Evolutionary conservation across 1,140 invertebrate species (phyloP).

Genomic region (Mylabris phalerata): DNA sequence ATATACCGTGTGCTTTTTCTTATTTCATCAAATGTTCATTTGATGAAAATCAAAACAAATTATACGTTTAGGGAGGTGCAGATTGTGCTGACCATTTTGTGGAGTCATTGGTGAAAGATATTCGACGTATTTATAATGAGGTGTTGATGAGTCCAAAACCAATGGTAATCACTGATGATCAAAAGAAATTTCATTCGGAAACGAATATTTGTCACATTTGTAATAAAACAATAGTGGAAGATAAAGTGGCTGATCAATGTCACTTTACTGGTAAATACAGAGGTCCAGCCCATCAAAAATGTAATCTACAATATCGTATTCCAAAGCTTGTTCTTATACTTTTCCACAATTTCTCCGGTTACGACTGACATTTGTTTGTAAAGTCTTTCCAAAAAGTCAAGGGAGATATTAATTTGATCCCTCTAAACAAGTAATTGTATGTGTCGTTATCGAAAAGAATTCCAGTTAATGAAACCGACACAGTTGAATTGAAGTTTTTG

Average conservation of each 20-base stretch:
- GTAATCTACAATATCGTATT: slow-evolving; percentile 37
- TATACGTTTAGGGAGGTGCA: no score
- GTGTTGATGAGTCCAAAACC: no score
- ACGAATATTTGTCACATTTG: slow-evolving; percentile 28
- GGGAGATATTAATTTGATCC: slow-evolving; percentile 12
- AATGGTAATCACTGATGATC: no score
- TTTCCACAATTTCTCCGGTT: slow-evolving; percentile 21
- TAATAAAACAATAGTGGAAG: slow-evolving; percentile 11
- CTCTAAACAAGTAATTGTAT: slow-evolving; percentile 24
- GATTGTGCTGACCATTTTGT: no score
- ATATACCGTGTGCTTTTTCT: no score
- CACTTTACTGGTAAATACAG: slow-evolving; percentile 29
- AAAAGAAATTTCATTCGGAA: no score
- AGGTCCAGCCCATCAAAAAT: slow-evolving; percentile 26
- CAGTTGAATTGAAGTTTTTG: no score
- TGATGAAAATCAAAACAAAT: no score
- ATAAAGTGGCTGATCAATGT: slow-evolving; percentile 34
- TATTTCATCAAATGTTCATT: no score
- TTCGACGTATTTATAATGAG: no score
- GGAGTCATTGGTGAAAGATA: no score
- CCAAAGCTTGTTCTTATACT: slow-evolving; percentile 18
- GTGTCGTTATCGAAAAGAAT: slow-evolving; percentile 11
- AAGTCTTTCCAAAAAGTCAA: slow-evolving; percentile 3
- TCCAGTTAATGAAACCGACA: no score
- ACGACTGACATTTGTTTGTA: slow-evolving; percentile 25